Percentiles rank a stretch among this genome's conserved stretches.
phyloP scores from a whole-genome alignment of 2,797 vertebrate genomes.

The Typhlichthys subterraneus region DNA sequence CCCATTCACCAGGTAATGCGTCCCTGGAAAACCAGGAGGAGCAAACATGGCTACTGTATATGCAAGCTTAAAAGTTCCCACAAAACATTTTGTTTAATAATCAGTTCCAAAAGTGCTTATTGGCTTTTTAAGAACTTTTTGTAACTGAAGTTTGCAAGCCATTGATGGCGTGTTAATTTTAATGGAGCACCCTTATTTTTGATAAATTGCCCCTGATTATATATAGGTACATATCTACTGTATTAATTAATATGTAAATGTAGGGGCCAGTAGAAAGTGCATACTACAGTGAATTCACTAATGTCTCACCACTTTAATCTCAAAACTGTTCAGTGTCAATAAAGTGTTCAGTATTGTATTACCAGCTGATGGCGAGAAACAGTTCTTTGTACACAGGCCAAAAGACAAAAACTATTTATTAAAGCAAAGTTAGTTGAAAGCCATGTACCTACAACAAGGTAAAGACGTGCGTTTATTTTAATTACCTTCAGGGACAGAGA shows the following conservation, averaged over 20 bases:
- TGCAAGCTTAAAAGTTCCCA: too few species aligned
- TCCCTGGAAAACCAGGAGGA: not conserved
- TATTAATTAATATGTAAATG: constrained; percentile 81
- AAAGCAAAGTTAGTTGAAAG: too few species aligned
- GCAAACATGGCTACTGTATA: not conserved
- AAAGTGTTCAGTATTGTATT: not conserved
- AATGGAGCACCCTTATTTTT: constrained; percentile 60
- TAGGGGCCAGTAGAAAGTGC: constrained; percentile 54
- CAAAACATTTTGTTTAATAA: constrained; percentile 18
- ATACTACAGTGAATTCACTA: constrained; percentile 63
- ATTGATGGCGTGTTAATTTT: constrained; percentile 63
- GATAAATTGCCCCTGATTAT: constrained; percentile 65
- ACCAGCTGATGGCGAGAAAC: too few species aligned
- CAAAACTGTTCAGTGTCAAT: constrained; percentile 42
- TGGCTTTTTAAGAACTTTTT: constrained; percentile 57
- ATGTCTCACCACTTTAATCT: constrained; percentile 65
- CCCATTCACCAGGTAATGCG: constrained; percentile 76
- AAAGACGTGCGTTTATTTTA: too few species aligned
- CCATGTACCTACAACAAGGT: too few species aligned
- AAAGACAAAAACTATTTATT: too few species aligned
- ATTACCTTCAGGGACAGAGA: too few species aligned
- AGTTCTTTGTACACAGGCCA: too few species aligned
- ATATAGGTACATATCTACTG: constrained; percentile 40
- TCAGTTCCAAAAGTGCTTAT: constrained; percentile 55
- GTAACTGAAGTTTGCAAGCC: constrained; percentile 39